Conservation (phyloP, 2,888 invertebrate species). For the Halocaridina rubra region DNA sequence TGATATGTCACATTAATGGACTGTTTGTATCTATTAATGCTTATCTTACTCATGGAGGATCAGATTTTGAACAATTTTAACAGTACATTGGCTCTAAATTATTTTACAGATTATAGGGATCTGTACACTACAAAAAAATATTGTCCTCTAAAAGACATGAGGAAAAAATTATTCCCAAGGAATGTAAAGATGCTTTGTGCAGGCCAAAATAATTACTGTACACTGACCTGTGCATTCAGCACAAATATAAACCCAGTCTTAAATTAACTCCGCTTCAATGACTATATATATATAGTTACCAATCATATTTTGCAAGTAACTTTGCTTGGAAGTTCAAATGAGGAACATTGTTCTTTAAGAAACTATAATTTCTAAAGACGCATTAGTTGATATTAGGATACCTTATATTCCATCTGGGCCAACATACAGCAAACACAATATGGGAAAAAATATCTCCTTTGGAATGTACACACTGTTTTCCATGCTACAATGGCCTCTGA, state of each 20-base stretch:
- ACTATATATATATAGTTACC: constrained; percentile 41
- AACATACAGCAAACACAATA: constrained; percentile 50
- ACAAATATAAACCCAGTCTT: constrained; percentile 39
- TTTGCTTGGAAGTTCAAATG: constrained; percentile 37
- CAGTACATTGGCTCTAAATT: neutral
- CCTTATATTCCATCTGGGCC: constrained; percentile 56
- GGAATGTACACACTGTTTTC: constrained; percentile 50
- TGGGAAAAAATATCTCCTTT: constrained; percentile 45
- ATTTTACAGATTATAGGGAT: constrained; percentile 32
- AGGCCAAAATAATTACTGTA: constrained; percentile 45
- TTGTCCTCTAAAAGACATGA: too few species aligned
- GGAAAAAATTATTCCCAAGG: constrained; percentile 53
- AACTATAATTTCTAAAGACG: constrained; percentile 51
- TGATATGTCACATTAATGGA: constrained; percentile 22
- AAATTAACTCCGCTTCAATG: constrained; percentile 33
- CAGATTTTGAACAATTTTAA: constrained; percentile 23
- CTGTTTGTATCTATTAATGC: constrained; percentile 20
- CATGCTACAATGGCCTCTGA: constrained; percentile 22
- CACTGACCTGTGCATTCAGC: constrained; percentile 52
- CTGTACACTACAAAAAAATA: too few species aligned
- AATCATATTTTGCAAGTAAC: constrained; percentile 34
- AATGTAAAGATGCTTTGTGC: constrained; percentile 58
- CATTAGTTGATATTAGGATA: constrained; percentile 39
- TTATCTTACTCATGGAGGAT: constrained; percentile 41
- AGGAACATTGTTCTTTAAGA: constrained; percentile 52